Base-by-base conservation (phyloP, 2,113 vertebrate genomes). In the Rhodinocichla rosea region DNA sequence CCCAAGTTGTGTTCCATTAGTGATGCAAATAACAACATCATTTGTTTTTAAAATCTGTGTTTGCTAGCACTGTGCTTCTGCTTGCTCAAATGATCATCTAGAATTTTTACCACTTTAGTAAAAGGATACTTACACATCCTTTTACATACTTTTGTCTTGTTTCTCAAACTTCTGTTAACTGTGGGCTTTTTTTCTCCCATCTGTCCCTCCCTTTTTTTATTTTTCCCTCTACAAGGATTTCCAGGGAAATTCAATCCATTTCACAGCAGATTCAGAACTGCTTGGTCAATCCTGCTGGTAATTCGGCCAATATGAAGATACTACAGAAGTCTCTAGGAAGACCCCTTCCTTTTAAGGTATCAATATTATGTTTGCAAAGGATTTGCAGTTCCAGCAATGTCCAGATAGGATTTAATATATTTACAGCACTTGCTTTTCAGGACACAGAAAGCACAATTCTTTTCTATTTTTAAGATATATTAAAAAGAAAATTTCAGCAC, bases 281-380 rank as follows among this genome's bases (percentile, higher is more conserved):
- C 50, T 96, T 99, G 65, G 98, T 98, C 63, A 98, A 92, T 74
- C 98, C 98, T 0, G 87, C 96, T 70, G 97, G 97, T 65, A 77
- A 97, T 78, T 98, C 98, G 65, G 83, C 95, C 13, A 98, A 97
- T 71, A 85, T 99, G 83, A 99, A 99, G 95, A 98, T 97, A 89
- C 92, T 99, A 52, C 99, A 99, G 97, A 99, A 99, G 79, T 98
- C 97, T 42, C 94, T 99, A 45, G 99, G 99, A 81, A 99, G 98
- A 96, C 98, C 99, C 2, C 98, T 99, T 92, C 99, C 99, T 22
- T 99, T 99, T 96, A 99, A 99, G 99, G 99, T 99, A 97, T 20
- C 8, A 15, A 4, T 77, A 45, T 12, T 78, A n/a, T 7, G 10
- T 82, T 68, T 87, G 63, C 70, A 76, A 69, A 63, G 37, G 28